A percentile compares a stretch with the other conserved stretches of the same genome.
Conservation (phyloP, 2,113 vertebrate species). For the Pipra filicauda region DNA sequence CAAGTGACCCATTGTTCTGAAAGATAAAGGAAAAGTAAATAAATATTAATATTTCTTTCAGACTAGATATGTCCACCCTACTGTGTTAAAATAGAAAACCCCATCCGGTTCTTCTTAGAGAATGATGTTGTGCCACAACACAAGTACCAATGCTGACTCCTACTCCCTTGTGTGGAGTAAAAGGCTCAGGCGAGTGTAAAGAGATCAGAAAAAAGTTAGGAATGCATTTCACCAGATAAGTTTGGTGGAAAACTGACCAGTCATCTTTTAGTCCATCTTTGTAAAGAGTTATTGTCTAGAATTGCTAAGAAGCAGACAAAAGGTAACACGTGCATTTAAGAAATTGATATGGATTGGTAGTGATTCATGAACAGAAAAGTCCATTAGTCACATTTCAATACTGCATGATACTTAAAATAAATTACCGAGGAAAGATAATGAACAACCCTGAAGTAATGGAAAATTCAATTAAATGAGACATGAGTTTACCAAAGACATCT, state of each 20-base stretch:
- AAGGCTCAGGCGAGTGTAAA: neutral
- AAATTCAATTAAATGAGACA: neutral
- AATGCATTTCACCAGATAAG: neutral
- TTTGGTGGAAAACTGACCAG: neutral
- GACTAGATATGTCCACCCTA: neutral
- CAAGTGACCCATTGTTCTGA: conserved; percentile 94
- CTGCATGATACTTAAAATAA: neutral
- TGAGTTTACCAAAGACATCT: neutral
- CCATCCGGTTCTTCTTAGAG: neutral
- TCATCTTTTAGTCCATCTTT: neutral
- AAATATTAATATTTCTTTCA: neutral
- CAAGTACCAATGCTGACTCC: neutral
- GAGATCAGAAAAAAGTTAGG: neutral
- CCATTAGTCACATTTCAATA: neutral
- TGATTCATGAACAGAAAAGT: neutral
- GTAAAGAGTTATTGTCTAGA: neutral
- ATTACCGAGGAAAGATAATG: neutral
- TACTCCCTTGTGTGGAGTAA: neutral
- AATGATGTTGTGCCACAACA: neutral
- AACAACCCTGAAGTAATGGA: neutral
- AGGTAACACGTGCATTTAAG: neutral
- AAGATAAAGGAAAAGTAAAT: conserved; percentile 28
- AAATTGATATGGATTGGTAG: neutral
- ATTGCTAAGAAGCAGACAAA: neutral
- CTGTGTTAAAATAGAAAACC: neutral